Percentiles rank a stretch among this genome's conserved stretches.
phyloP scores from a whole-genome alignment of 2,797 vertebrate species.

The Vireo griseus region DNA sequence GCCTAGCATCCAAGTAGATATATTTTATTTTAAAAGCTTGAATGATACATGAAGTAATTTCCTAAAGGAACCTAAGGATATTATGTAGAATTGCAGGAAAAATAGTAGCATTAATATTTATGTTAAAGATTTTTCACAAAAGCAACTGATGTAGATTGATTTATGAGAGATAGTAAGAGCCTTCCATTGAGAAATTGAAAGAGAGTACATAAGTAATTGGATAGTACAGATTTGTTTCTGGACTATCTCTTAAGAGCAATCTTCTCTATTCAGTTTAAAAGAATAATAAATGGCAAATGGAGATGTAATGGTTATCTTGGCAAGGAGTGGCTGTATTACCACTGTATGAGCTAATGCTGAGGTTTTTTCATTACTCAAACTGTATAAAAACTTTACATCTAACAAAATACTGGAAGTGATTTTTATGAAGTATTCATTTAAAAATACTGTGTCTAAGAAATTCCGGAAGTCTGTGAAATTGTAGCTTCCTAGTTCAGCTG shows the following conservation, averaged over 20 bases:
- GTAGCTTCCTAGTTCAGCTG: constrained; percentile 36
- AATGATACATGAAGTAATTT: constrained; percentile 38
- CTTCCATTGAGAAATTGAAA: constrained; percentile 35
- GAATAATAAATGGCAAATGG: constrained; percentile 23
- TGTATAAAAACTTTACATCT: constrained; percentile 16
- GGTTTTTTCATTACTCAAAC: constrained; percentile 30
- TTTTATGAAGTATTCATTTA: constrained; percentile 55
- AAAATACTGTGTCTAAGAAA: constrained; percentile 45
- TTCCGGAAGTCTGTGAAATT: constrained; percentile 55
- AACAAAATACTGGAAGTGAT: constrained; percentile 21
- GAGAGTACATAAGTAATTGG: constrained; percentile 28
- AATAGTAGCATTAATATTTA: constrained; percentile 50
- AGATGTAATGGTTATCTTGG: constrained; percentile 31
- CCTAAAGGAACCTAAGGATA: background rate
- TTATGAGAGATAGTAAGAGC: background rate
- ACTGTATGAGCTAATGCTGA: background rate
- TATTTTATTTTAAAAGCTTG: background rate
- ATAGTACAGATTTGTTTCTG: constrained; percentile 36
- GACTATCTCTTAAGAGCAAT: constrained; percentile 47
- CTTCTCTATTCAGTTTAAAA: constrained; percentile 25
- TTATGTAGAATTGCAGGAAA: background rate
- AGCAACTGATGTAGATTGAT: constrained; percentile 27
- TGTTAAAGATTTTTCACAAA: constrained; percentile 40
- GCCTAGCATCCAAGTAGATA: background rate
- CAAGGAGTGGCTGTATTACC: background rate